Evolutionary conservation across 2,113 vertebrate genomes (phyloP), one percentile per base, ranked within the genome.

Genomic region (Otocyon megalotis): DNA sequence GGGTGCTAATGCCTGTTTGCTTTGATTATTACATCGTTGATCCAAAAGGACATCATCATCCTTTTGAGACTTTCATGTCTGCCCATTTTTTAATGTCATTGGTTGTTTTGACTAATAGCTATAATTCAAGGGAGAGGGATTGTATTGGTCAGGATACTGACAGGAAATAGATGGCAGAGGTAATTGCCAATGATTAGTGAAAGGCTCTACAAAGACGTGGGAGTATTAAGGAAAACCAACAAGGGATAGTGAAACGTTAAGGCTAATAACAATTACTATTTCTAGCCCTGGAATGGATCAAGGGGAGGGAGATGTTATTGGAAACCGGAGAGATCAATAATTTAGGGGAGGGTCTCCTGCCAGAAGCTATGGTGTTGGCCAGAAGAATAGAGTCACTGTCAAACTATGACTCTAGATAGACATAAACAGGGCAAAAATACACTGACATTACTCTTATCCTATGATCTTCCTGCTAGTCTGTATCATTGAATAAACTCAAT

Each of bases 41-140:
- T 62, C 32, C 72, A 37, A 69, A 90, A 91, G n/a, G 32, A 72
- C n/a, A 37, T 79, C 43, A 63, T 50, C 24, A 62, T 62, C 53
- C 24, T 77, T 93, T 84, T 56, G 84, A 19, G 37, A 71, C 60
- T 74, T 83, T n/a, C 32, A 54, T 37, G 24, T 86, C 62, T 90
- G n/a, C 20, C 28, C 5, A 74, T 53, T 96, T 95, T 96, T 71
- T 93, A 50, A 32, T n/a, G 14, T 53, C 74, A 37, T 32, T 58
- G 30, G 30, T 50, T 92, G 53, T 50, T 93, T 86, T 92, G 17
- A 82, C 48, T 86, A 76, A n/a, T 7, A 96, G 43, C 11, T 93
- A 2, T 43, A 48, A 90, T 81, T 81, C 16, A 35, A 93, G 28
- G 65, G 17, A 48, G 5, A 76, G 60, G 1, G 30, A 32, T 63